Evolutionary conservation across 1,140 invertebrate genomes (phyloP), one percentile per base, ranked within the genome.

Genomic region (Pogonognathellus flavescens): DNA sequence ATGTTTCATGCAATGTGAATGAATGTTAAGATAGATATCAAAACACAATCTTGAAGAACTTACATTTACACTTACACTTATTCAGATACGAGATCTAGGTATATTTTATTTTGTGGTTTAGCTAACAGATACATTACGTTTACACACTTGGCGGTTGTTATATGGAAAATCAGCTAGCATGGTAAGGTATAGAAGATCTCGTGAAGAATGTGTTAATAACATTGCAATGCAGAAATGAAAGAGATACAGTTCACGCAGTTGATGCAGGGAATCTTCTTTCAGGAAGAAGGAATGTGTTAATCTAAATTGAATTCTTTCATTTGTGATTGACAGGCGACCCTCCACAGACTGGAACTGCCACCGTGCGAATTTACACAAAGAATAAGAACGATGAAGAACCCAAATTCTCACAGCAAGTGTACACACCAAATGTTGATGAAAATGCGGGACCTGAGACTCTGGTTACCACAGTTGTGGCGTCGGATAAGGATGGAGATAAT

Each of bases 381-480:
- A 98, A 98, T 89, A 97, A 97, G 91, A 98, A 98, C 91, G 97
- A 98, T 89, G 97, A 98, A 91, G 96, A 97, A 90, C 97, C 97
- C 0, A 98, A 97, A 91, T 98, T 98, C 90, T 97, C 96, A 0
- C 97, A 98, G 88, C 96, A 97, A 92, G 97, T 98, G 0, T 98
- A 98, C 90, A 98, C 97, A 1, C 97, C 97, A 0, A 98, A 98
- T 91, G 96, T 98, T 1, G 97, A 98, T 90, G 97, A 98, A 91
- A 98, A 98, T 91, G 97, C 97, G 14, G 97, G 97, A 2, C 95
- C 96, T 0, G 97, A 97, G 89, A 98, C 97, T 2, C 91, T 98
- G 10, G 97, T 98, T 0, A 98, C 97, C 10, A 98, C 97, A 14
- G 97, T 98, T 0, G 96, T 98, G 0, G 97, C 97, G 0, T 97